Evolutionary conservation across 37 sponge, comb jelly and placozoan species (phyloP).

Genomic region (Bolinopsis microptera): DNA sequence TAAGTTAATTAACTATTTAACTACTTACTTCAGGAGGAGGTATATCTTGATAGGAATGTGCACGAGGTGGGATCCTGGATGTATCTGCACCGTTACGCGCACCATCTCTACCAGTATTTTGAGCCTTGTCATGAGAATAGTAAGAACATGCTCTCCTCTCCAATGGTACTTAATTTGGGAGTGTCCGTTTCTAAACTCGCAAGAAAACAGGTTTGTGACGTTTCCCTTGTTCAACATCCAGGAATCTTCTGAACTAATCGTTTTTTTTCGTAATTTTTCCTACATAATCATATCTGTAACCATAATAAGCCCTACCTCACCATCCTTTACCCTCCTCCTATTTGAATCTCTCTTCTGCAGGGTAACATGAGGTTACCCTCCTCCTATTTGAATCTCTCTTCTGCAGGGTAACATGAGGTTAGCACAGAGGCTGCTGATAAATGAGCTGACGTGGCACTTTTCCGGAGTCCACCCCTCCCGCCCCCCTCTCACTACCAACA

Average conservation of each 20-base stretch:
- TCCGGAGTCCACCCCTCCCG: constrained; percentile 63
- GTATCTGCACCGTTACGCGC: constrained; percentile 45
- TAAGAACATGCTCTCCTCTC: constrained; percentile 39
- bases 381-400: no score
- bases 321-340: no score
- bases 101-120: constrained; percentile 62
- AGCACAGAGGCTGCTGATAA: constrained; percentile 36
- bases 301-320: no score
- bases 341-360: no score
- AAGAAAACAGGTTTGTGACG: constrained; percentile 31
- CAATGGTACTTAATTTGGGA: constrained; percentile 49
- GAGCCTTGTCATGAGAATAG: constrained; percentile 42
- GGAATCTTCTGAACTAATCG: no score
- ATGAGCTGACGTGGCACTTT: constrained; percentile 39
- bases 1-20: no score
- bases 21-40: constrained; percentile 26
- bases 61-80: constrained; percentile 63
- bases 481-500: neutral
- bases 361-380: no score
- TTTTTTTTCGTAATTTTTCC: neutral
- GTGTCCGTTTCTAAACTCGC: constrained; percentile 58
- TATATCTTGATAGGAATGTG: neutral
- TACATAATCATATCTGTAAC: neutral
- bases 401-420: constrained; percentile 48
- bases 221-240: neutral